Conservation (phyloP, 2,797 vertebrate genomes). For the Echiichthys vipera region DNA sequence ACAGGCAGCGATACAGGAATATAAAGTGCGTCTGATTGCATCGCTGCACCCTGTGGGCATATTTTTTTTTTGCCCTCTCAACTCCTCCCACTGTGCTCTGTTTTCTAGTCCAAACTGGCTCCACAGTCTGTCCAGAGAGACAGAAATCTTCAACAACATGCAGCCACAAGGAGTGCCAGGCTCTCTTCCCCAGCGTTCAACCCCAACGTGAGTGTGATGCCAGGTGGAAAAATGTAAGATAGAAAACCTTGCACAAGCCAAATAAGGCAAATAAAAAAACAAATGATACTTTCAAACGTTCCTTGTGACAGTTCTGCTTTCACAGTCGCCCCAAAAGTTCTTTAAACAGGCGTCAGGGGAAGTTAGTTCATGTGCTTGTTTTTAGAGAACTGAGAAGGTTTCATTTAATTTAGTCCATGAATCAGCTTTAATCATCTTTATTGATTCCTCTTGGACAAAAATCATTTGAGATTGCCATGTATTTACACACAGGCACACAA, state of each 20-base stretch:
- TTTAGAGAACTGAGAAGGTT: slow-evolving; percentile 18
- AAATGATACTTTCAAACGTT: background rate
- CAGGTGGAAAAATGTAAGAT: background rate
- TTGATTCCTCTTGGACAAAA: background rate
- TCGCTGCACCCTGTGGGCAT: slow-evolving; percentile 16
- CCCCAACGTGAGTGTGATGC: slow-evolving; percentile 39
- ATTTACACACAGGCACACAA: background rate
- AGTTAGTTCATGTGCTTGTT: slow-evolving; percentile 7
- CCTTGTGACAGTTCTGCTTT: slow-evolving; percentile 45
- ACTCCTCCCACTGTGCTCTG: slow-evolving; percentile 38
- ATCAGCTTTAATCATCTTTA: background rate
- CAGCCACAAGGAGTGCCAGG: slow-evolving; percentile 40
- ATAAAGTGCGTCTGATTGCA: background rate
- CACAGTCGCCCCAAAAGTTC: background rate
- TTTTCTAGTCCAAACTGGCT: slow-evolving; percentile 53
- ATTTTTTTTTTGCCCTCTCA: background rate
- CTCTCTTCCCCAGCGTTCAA: rapidly evolving
- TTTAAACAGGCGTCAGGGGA: slow-evolving; percentile 5
- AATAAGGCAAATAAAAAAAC: background rate
- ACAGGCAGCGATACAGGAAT: background rate
- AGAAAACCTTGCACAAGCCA: background rate
- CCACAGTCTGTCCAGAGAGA: background rate
- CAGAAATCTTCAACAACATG: slow-evolving; percentile 3
- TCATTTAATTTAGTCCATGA: background rate
- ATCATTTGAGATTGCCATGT: background rate